Evolutionary conservation across 2,113 vertebrate genomes (phyloP).

Genomic region (Oryzias curvinotus): DNA sequence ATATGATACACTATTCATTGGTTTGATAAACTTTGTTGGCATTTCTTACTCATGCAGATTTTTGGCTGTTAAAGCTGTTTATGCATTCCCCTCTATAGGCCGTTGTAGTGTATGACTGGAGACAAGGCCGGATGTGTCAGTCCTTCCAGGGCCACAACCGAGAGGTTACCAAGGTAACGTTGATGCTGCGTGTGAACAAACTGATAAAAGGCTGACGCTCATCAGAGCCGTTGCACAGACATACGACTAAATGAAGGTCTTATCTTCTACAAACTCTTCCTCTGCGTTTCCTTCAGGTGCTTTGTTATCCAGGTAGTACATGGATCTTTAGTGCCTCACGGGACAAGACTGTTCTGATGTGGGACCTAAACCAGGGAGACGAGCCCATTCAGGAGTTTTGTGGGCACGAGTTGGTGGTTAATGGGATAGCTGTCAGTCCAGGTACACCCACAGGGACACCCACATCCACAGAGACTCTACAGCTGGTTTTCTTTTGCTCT

Average conservation of each 20-base stretch:
- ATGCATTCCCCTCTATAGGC: slow-evolving; percentile 65
- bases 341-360: slow-evolving; percentile 89
- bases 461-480: slow-evolving; percentile 3
- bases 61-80: neutral
- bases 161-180: slow-evolving; percentile 92
- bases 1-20: neutral
- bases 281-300: slow-evolving; percentile 72
- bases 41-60: neutral
- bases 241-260: neutral
- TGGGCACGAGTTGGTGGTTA: slow-evolving; percentile 91
- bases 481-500: too few relatives aligned
- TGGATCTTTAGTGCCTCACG: slow-evolving; percentile 93
- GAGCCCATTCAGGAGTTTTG: slow-evolving; percentile 83
- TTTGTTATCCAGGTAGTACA: slow-evolving; percentile 78
- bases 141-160: slow-evolving; percentile 85
- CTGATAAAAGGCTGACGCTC: slow-evolving; percentile 23
- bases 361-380: slow-evolving; percentile 80
- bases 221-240: neutral
- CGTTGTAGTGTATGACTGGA: slow-evolving; percentile 91
- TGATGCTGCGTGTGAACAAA: slow-evolving; percentile 16
- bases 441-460: slow-evolving; percentile 70
- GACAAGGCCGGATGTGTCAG: slow-evolving; percentile 80
- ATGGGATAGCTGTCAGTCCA: slow-evolving; percentile 88
- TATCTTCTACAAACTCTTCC: slow-evolving; percentile 7
- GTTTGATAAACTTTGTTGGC: neutral